phyloP scores from a whole-genome alignment of 64 coral and sea anemone species.

The Pachyseris speciosa region DNA sequence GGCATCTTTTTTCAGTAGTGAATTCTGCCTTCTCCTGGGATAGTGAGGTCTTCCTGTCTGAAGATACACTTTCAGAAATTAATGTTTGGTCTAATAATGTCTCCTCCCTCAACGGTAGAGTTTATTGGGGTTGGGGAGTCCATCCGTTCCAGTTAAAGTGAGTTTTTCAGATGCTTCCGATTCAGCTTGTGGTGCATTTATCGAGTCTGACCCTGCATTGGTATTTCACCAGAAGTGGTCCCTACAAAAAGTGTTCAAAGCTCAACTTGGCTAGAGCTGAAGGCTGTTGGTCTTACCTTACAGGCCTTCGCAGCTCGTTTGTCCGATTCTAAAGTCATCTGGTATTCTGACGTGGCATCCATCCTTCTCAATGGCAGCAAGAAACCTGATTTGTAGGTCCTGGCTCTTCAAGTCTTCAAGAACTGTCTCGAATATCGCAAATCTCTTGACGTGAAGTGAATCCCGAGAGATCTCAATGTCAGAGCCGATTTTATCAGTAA shows the following conservation, averaged over 20 bases:
- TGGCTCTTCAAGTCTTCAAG: constrained; percentile 27
- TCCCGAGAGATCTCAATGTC: constrained; percentile 48
- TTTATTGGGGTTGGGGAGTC: neutral
- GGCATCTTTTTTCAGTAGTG: constrained; percentile 13
- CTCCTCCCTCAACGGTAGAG: neutral
- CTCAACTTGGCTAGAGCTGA: constrained; percentile 54
- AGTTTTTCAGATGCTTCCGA: constrained; percentile 55
- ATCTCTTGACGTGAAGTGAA: constrained; percentile 36
- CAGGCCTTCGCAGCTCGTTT: neutral
- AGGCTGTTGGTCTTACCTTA: neutral
- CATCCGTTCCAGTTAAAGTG: constrained; percentile 29
- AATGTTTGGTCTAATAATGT: constrained; percentile 47
- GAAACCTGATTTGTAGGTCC: constrained; percentile 29
- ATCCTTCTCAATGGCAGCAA: constrained; percentile 45
- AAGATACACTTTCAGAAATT: constrained; percentile 27
- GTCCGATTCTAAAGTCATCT: constrained; percentile 31
- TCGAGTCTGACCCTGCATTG: neutral
- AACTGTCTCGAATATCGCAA: constrained; percentile 15
- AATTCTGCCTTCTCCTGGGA: constrained; percentile 37
- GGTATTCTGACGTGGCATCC: constrained; percentile 55
- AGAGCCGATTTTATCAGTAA: constrained; percentile 45
- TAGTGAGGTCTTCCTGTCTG: neutral
- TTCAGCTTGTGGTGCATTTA: constrained; percentile 4
- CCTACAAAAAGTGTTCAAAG: constrained; percentile 33
- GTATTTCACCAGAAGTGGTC: constrained; percentile 52